Evolutionary conservation across 2,888 invertebrate genomes (phyloP).

Genomic region (Ectemnius continuus): DNA sequence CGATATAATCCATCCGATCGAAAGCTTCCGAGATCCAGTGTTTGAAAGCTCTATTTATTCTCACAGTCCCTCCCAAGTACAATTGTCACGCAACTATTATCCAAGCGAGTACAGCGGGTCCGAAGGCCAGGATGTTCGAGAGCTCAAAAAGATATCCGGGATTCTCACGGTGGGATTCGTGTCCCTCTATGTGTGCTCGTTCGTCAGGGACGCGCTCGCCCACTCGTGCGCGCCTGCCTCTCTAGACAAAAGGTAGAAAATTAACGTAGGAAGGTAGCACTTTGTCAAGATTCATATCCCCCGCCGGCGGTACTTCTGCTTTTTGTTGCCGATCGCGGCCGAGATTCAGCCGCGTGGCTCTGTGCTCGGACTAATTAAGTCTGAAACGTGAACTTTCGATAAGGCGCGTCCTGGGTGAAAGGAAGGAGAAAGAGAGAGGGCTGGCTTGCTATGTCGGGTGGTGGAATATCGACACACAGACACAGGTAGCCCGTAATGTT

Average conservation of each 20-base stretch:
- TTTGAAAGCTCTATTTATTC: too few species aligned
- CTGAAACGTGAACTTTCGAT: conserved; percentile 18
- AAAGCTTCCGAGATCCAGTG: too few species aligned
- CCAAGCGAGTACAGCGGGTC: conserved; percentile 35
- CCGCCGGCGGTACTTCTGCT: too few species aligned
- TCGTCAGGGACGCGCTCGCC: conserved; percentile 41
- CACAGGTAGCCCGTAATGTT: conserved; percentile 42
- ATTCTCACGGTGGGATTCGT: not conserved
- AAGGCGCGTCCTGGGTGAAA: too few species aligned
- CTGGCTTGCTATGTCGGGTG: too few species aligned
- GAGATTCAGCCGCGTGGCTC: not conserved
- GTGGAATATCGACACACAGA: too few species aligned
- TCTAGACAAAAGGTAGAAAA: conserved; percentile 46
- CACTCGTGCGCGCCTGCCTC: conserved; percentile 34
- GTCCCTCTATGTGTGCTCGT: conserved; percentile 15
- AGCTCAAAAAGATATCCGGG: not conserved
- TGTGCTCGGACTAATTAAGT: conserved; percentile 10
- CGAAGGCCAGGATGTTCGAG: conserved; percentile 13
- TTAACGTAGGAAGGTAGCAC: conserved; percentile 51
- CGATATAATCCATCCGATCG: too few species aligned
- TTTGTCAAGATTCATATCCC: conserved; percentile 46
- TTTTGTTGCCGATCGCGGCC: too few species aligned
- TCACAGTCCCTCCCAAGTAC: not conserved
- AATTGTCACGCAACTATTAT: conserved; percentile 22
- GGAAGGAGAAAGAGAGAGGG: too few species aligned